Conservation (phyloP, 2,113 vertebrate species). For the Hippolais icterina region DNA sequence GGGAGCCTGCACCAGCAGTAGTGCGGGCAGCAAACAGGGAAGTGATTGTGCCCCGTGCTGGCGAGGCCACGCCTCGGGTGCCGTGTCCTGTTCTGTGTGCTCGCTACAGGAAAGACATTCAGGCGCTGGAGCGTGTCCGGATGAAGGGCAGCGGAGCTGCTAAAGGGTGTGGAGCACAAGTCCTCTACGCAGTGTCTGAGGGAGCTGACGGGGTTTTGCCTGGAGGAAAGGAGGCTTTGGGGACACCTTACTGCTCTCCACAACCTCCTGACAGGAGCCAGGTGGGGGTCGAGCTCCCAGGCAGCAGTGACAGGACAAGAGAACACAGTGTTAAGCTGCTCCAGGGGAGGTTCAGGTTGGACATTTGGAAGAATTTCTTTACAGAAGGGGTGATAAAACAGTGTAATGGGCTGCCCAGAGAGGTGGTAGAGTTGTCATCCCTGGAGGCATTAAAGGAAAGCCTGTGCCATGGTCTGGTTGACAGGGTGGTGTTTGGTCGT, state of each 20-base stretch:
- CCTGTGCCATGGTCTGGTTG: neutral
- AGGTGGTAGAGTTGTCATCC: neutral
- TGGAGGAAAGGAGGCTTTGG: neutral
- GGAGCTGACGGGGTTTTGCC: neutral
- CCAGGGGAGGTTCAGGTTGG: neutral
- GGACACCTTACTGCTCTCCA: neutral
- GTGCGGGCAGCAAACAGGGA: neutral
- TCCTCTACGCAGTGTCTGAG: neutral
- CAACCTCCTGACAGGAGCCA: neutral
- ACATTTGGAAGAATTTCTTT: neutral
- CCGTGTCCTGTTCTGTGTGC: neutral
- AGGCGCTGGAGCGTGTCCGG: neutral
- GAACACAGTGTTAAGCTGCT: neutral
- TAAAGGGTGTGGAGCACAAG: neutral
- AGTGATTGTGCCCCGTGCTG: neutral
- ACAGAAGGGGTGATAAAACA: neutral
- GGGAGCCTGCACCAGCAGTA: accelerated
- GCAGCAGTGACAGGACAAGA: neutral
- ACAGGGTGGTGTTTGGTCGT: neutral
- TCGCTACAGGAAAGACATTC: accelerated
- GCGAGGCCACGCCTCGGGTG: neutral
- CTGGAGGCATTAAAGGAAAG: neutral
- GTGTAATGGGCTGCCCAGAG: neutral
- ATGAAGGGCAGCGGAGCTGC: neutral
- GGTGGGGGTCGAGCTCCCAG: neutral